Base-by-base conservation (phyloP, 2,113 vertebrate species). In the Diphyllodes magnificus region DNA sequence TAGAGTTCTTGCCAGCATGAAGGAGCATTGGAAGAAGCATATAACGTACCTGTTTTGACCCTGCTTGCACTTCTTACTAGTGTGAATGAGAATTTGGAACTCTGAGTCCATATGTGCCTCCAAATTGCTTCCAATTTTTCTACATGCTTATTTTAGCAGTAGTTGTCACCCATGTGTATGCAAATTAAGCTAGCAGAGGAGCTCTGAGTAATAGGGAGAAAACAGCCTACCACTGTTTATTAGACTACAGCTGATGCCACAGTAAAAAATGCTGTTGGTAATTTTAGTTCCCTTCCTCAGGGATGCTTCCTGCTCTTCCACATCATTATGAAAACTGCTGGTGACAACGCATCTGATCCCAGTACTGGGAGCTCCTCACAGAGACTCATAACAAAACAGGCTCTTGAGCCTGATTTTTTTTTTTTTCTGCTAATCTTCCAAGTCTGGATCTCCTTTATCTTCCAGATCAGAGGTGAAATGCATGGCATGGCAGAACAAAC, bases 141-240 rank as follows among this genome's bases (percentile, higher is more conserved):
- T 84, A 19, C 39, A 33, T n/a, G 73, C 92, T 94, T 95, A 95
- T 97, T 95, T 95, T 90, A 90, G 93, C 23, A 87, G 84, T 65
- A 80, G 92, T 91, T 96, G 93, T 96, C 92, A 95, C 54, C 75
- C 70, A 47, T 91, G 73, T 94, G 91, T 90, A 91, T 96, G 92
- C 76, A 97, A 95, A 97, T 96, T 92, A 93, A 92, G 72, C 93
- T 90, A 88, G 64, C 76, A 90, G 93, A 92, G 60, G 90, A 96
- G 82, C 94, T 96, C 90, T 97, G 95, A 97, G 92, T 95, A 95
- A 96, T 56, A 90, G 59, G 71, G 90, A 95, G 87, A 91, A 91
- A 95, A 90, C 59, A 96, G 90, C 71, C 75, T 94, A 70, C 45
- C 82, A 63, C 75, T 92, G 87, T 95, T 94, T 93, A 88, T 96